phyloP scores from a whole-genome alignment of 2,888 invertebrate species.

The Trachelus tabidus region DNA sequence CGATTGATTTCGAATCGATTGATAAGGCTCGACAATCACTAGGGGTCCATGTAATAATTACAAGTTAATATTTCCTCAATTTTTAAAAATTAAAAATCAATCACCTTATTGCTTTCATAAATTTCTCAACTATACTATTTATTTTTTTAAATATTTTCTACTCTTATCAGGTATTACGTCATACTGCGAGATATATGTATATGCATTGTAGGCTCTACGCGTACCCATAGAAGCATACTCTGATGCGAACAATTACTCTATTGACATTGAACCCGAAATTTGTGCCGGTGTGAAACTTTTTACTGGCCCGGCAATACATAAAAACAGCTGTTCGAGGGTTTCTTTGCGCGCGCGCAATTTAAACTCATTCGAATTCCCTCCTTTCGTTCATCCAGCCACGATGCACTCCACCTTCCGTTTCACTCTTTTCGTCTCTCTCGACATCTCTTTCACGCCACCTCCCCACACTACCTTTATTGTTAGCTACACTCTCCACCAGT shows the following conservation, averaged over 20 bases:
- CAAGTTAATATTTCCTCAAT: background rate
- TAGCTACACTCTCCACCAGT: background rate
- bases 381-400: conserved; percentile 20
- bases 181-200: background rate
- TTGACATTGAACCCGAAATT: conserved; percentile 28
- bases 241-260: conserved; percentile 1
- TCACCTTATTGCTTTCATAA: background rate
- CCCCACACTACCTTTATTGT: background rate
- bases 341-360: conserved; percentile 26
- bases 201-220: background rate
- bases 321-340: conserved; percentile 19
- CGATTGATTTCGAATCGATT: too few relatives aligned
- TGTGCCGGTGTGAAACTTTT: conserved; percentile 20
- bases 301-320: conserved; percentile 9
- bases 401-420: conserved; percentile 6
- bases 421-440: background rate
- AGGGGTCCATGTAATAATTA: background rate
- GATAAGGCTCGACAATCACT: background rate
- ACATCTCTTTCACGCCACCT: background rate
- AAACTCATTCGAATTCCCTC: conserved; percentile 30
- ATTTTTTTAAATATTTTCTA: background rate
- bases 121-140: background rate
- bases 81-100: background rate
- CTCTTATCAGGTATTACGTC: background rate
- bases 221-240: background rate